Evolutionary conservation across 1,140 invertebrate genomes (phyloP).

Genomic region (Chrysoperla carnea): DNA sequence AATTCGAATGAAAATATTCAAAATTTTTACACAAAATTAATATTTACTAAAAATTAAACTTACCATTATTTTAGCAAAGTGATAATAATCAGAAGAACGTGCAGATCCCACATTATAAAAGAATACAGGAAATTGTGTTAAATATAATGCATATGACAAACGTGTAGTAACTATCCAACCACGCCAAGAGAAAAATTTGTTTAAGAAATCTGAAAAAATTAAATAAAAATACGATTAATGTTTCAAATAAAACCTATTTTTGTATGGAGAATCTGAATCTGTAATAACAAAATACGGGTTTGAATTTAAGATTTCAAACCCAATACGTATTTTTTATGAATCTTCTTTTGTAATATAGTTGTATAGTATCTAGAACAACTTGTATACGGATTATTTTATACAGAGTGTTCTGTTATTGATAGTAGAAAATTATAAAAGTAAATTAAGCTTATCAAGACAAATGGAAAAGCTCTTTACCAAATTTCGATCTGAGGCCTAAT

Average conservation of each 20-base stretch:
- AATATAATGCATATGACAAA: slow-evolving; percentile 43
- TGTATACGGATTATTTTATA: not conserved
- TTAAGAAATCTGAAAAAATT: slow-evolving; percentile 25
- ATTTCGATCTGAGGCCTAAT: no score
- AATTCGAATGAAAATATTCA: no score
- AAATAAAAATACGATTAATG: not conserved
- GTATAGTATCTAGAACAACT: not conserved
- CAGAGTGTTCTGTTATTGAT: not conserved
- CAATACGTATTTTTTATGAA: not conserved
- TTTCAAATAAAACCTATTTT: not conserved
- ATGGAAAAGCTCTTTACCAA: no score
- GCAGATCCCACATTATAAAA: slow-evolving; percentile 44
- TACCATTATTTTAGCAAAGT: slow-evolving; percentile 31
- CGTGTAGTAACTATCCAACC: slow-evolving; percentile 41
- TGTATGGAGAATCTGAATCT: not conserved
- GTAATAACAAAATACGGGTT: not conserved
- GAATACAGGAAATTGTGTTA: slow-evolving; percentile 48
- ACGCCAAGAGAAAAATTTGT: slow-evolving; percentile 32
- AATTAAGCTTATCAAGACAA: no score
- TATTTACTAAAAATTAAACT: no score
- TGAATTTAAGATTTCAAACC: not conserved
- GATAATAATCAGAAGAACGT: slow-evolving; percentile 30
- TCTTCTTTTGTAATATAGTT: not conserved
- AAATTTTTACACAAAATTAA: no score
- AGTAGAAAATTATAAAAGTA: no score